phyloP scores from a whole-genome alignment of 2,797 vertebrate species.

The Lerista edwardsae region DNA sequence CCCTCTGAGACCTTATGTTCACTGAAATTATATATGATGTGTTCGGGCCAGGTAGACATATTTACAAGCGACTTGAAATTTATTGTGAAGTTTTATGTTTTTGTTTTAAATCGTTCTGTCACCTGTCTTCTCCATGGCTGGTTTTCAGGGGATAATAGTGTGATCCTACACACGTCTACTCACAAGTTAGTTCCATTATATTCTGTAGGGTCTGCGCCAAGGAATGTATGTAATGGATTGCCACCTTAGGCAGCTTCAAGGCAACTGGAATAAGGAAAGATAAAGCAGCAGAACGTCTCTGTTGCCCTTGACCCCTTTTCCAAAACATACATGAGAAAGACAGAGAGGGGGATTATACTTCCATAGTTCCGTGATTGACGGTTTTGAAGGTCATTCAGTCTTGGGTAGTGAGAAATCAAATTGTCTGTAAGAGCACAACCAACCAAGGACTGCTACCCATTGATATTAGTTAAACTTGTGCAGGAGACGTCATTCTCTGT shows the following conservation, averaged over 20 bases:
- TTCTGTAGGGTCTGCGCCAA: too few relatives aligned
- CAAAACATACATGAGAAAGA: background rate
- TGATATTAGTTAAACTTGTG: background rate
- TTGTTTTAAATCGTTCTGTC: background rate
- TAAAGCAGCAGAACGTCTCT: background rate
- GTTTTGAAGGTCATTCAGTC: background rate
- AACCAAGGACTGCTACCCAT: background rate
- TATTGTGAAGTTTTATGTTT: too few relatives aligned
- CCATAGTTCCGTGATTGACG: background rate
- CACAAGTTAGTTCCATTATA: too few relatives aligned
- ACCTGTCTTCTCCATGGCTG: background rate
- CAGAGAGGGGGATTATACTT: background rate
- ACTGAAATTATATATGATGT: too few relatives aligned
- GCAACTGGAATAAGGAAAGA: background rate
- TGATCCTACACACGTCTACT: too few relatives aligned
- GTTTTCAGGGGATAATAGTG: background rate
- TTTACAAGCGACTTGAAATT: too few relatives aligned
- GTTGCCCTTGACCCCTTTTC: background rate
- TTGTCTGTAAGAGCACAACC: slow-evolving; percentile 18
- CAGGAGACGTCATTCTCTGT: background rate
- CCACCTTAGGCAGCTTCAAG: background rate
- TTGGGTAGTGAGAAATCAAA: background rate
- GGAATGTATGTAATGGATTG: too few relatives aligned
- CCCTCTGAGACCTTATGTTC: too few relatives aligned
- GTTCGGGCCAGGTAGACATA: too few relatives aligned